phyloP scores from a whole-genome alignment of 2,888 invertebrate genomes.

The Drosophila dives region DNA sequence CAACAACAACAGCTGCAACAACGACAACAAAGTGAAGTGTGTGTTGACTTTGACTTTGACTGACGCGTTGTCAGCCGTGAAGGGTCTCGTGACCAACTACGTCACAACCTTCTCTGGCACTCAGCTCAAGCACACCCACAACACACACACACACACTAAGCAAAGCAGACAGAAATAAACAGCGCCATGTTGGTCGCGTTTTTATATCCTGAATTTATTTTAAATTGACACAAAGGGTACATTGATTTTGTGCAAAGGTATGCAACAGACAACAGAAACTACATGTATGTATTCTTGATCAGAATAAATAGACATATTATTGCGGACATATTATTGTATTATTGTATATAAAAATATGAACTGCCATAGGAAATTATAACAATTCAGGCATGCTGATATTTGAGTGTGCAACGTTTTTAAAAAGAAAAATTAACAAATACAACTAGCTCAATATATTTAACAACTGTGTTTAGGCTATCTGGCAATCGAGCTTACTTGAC shows the following conservation, averaged over 20 bases:
- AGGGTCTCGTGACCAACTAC: slow-evolving; percentile 60
- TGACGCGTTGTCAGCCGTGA: slow-evolving; percentile 76
- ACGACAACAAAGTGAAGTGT: slow-evolving; percentile 61
- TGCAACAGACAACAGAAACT: not conserved
- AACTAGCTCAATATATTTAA: not conserved
- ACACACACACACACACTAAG: not conserved
- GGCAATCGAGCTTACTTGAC: not conserved
- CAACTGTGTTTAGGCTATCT: not conserved
- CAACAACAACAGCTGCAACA: slow-evolving; percentile 8
- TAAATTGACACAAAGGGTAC: not conserved
- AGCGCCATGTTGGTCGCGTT: slow-evolving; percentile 13
- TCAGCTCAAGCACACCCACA: slow-evolving; percentile 12
- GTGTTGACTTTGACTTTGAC: slow-evolving; percentile 77
- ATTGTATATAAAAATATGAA: not conserved
- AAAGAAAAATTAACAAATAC: no score
- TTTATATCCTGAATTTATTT: slow-evolving; percentile 22
- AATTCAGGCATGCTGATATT: not conserved
- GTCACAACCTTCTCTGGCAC: slow-evolving; percentile 52
- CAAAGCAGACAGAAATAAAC: slow-evolving; percentile 21
- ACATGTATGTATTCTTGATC: not conserved
- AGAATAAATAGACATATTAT: not conserved
- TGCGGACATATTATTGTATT: no score
- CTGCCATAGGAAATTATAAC: not conserved
- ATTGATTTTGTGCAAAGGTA: not conserved
- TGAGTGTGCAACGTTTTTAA: not conserved